Base-by-base conservation (phyloP, 2,888 invertebrate species). In the Euproctis similis region DNA sequence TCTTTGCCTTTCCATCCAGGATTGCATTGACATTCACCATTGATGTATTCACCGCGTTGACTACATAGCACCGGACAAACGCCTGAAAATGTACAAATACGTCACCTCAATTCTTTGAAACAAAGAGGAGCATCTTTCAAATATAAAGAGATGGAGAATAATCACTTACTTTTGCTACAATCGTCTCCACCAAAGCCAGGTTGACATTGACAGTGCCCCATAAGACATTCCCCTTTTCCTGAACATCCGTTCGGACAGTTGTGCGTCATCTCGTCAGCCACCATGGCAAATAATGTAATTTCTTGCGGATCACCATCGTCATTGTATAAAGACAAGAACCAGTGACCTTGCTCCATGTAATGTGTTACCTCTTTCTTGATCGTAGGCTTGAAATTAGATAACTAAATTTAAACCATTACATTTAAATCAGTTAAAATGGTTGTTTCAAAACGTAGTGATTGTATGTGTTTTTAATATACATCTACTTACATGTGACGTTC, bases 1-100 rank as follows among this genome's bases (percentile, higher is more conserved):
- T 99, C 98, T 60, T 94, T 94, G 48, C 98, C 98, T 77, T 97
- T 98, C 97, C 97, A 99, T 24, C 97, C 97, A 2, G 95, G 94
- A 76, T 97, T 96, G 74, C 98, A 99, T 60, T 95, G 94, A 68
- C 98, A 99, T 72, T 95, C 93, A 20, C 98, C 98, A 60, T 96
- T 95, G 51, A 95, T 94, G 74, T 98, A 98, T 67, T 97, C 95
- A 17, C 99, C 99, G 43, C 96, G 92, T 64, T 97, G 97, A 61
- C 93, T 96, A 85, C 99, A 99, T 28, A 99, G 84, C 2, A 97
- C 95, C 26, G 98, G 98, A 63, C 98, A 99, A 19, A 97, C 94
- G 78, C 92, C 95, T 95, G 36, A 69, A 73, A 41, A 0, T 9
- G 8, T 14, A 14, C 14, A 14, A n/a, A n/a, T n/a, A n/a, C n/a